Evolutionary conservation across 2,113 vertebrate genomes (phyloP).

Genomic region (Larimichthys polyactis): DNA sequence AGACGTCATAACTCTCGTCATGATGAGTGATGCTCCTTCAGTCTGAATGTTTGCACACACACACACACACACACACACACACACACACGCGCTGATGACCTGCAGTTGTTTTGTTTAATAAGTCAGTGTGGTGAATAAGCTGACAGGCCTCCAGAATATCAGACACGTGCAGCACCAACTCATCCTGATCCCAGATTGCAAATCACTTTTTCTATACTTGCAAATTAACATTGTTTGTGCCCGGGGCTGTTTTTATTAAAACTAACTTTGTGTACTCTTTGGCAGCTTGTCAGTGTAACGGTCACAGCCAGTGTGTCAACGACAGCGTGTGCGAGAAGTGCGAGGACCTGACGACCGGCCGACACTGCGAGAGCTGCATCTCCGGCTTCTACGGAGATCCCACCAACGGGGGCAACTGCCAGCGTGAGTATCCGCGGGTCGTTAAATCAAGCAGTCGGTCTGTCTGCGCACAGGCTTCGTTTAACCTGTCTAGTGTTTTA

Average conservation of each 20-base stretch:
- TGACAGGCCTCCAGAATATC: not conserved
- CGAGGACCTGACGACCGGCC: slow-evolving; percentile 94
- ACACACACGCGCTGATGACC: too few species aligned
- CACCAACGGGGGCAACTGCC: slow-evolving; percentile 96
- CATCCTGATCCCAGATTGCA: not conserved
- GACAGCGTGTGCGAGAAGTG: slow-evolving; percentile 96
- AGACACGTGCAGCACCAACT: not conserved
- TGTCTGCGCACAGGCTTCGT: slow-evolving; percentile 11
- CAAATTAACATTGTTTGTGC: slow-evolving; percentile 14
- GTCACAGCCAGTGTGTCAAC: slow-evolving; percentile 96
- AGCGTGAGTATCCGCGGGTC: slow-evolving; percentile 87
- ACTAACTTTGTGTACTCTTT: not conserved
- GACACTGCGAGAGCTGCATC: slow-evolving; percentile 95
- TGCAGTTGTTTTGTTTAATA: not conserved
- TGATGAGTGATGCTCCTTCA: not conserved
- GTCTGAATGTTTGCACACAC: not conserved
- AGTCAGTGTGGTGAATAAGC: not conserved
- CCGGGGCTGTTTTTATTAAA: slow-evolving; percentile 8
- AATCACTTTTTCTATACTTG: not conserved
- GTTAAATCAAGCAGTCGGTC: slow-evolving; percentile 16
- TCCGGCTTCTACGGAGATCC: slow-evolving; percentile 97
- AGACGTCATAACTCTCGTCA: too few species aligned
- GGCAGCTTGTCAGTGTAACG: slow-evolving; percentile 97
- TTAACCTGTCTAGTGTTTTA: slow-evolving; percentile 52
- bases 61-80: not conserved